Conservation (phyloP, 1,140 invertebrate genomes). For the Achroia grisella region DNA sequence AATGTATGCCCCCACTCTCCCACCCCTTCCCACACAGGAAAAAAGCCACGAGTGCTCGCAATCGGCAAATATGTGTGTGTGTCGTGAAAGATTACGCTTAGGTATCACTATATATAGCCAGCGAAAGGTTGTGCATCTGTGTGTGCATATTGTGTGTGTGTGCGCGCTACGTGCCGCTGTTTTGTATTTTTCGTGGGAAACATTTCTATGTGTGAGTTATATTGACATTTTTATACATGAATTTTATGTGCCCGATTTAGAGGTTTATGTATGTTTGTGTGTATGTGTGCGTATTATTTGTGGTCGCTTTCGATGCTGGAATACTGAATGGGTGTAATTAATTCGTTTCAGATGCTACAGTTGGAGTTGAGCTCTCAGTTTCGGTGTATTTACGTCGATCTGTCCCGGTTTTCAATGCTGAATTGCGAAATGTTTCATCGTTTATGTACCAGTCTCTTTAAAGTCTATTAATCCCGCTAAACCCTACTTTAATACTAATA, state of each 20-base stretch:
- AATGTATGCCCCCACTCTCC: constrained; percentile 46
- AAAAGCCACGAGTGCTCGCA: constrained; percentile 35
- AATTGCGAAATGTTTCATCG: too few relatives aligned
- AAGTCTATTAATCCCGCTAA: too few relatives aligned
- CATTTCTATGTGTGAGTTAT: constrained; percentile 34
- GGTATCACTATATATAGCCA: constrained; percentile 33
- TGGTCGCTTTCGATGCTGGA: constrained; percentile 31
- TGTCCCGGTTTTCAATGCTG: too few relatives aligned
- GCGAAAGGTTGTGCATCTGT: constrained; percentile 33
- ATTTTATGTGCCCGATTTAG: constrained; percentile 44
- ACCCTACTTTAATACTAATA: too few relatives aligned
- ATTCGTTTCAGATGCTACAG: constrained; percentile 38
- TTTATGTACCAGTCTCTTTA: too few relatives aligned
- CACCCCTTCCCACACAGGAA: constrained; percentile 26
- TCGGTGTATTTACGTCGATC: too few relatives aligned
- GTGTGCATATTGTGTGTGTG: constrained; percentile 19
- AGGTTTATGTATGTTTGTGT: constrained; percentile 3
- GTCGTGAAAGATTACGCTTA: constrained; percentile 48
- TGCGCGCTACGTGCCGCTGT: constrained; percentile 17
- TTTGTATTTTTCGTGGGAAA: constrained; percentile 31
- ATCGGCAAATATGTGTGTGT: constrained; percentile 36
- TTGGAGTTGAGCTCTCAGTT: too few relatives aligned
- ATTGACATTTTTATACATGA: constrained; percentile 69
- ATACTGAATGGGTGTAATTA: constrained; percentile 55
- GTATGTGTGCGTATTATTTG: constrained; percentile 18